Evolutionary conservation across 1,140 invertebrate genomes (phyloP).

Genomic region (Ceratina australensis): DNA sequence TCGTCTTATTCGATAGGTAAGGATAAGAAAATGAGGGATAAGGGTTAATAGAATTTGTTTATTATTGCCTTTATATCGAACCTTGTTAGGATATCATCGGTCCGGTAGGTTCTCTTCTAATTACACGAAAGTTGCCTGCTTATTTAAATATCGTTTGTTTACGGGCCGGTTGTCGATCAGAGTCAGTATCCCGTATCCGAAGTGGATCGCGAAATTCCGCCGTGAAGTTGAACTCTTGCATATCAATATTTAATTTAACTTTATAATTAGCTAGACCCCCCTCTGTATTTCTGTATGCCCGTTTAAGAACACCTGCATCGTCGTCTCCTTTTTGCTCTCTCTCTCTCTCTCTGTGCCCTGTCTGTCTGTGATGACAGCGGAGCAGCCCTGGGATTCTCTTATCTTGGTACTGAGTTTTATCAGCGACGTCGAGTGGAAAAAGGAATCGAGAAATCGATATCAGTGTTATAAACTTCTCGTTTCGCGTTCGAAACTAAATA

Average conservation of each 20-base stretch:
- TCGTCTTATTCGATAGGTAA: too few species aligned
- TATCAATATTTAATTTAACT: conserved; percentile 50
- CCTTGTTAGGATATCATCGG: too few species aligned
- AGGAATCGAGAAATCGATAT: too few species aligned
- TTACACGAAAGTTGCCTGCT: conserved; percentile 4
- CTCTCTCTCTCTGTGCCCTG: conserved; percentile 2
- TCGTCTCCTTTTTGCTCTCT: neutral
- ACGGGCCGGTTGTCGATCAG: conserved; percentile 2
- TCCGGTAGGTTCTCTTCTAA: conserved; percentile 13
- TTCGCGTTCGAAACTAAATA: too few species aligned
- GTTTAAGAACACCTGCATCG: conserved; percentile 35
- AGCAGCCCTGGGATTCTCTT: neutral
- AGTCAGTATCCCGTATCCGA: conserved; percentile 7
- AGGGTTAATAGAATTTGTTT: too few species aligned
- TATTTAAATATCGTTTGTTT: conserved; percentile 30
- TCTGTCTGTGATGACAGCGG: neutral
- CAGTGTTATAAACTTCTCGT: too few species aligned
- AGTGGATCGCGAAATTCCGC: conserved; percentile 7
- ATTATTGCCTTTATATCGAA: too few species aligned
- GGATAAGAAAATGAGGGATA: too few species aligned
- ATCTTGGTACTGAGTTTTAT: too few species aligned
- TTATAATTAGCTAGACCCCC: conserved; percentile 33
- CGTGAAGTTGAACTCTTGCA: conserved; percentile 33
- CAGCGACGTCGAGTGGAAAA: neutral
- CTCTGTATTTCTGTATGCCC: neutral